Evolutionary conservation across 2,113 vertebrate species (phyloP).

Genomic region (Calidris pugnax): DNA sequence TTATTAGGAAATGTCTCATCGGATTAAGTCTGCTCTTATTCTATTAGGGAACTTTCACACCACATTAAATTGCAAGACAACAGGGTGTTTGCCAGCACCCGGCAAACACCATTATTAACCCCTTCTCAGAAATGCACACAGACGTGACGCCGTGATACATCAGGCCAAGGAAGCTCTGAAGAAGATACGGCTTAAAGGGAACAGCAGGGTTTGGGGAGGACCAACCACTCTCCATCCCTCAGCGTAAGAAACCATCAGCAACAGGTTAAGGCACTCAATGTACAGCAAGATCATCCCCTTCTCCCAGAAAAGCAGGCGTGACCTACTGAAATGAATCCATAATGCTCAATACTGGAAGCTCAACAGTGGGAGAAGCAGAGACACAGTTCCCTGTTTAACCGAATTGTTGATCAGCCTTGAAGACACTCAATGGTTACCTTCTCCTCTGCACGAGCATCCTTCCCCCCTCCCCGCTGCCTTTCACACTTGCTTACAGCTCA

Average conservation of each 20-base stretch:
- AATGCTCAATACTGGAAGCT: background rate
- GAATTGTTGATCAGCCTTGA: background rate
- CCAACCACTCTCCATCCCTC: background rate
- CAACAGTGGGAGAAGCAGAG: background rate
- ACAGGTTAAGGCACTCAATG: background rate
- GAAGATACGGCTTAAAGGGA: background rate
- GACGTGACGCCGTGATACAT: background rate
- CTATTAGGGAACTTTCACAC: constrained; percentile 74
- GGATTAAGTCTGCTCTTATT: constrained; percentile 58
- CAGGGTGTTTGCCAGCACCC: constrained; percentile 42
- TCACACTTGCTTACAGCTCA: background rate
- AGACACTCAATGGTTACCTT: background rate
- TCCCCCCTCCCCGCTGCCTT: background rate
- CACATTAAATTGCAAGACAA: constrained; percentile 57
- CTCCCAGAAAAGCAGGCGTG: background rate
- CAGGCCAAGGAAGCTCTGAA: background rate
- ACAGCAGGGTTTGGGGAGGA: background rate
- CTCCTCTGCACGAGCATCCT: background rate
- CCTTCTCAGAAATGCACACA: background rate
- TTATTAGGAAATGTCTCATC: constrained; percentile 68
- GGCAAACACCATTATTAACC: background rate
- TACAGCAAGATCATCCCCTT: background rate
- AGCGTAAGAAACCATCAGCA: background rate
- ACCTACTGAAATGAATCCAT: background rate
- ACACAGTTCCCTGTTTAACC: background rate